Percentiles rank a stretch among this genome's conserved stretches.
These are phyloP conservation scores for Eutrigla gurnardus DNA, from an alignment of 2,797 vertebrate species.

Conservation along the genomic window DNA sequence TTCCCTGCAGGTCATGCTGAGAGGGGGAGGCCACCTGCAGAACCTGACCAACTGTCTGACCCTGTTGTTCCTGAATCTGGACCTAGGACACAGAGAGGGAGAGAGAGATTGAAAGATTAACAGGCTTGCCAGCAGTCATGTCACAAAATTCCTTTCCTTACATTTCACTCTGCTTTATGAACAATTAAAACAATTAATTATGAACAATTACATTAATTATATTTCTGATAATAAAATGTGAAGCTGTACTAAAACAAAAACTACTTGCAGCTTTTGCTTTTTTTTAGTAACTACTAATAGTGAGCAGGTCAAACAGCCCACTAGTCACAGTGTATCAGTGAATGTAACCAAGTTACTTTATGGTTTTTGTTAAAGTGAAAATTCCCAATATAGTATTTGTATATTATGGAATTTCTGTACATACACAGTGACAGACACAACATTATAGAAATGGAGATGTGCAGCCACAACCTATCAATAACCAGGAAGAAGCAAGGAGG, in stretches of 20 bases:
- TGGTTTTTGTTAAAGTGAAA: not conserved
- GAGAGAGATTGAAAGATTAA: conserved; percentile 6
- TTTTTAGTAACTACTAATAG: too few relatives aligned
- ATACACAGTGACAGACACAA: not conserved
- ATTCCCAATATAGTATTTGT: not conserved
- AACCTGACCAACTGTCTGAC: conserved; percentile 90
- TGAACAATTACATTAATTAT: not conserved
- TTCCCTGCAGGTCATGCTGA: conserved; percentile 91
- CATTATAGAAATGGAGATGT: not conserved
- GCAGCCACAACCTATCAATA: not conserved
- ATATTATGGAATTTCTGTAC: not conserved
- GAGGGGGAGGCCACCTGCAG: conserved; percentile 93
- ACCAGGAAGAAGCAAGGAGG: not conserved
- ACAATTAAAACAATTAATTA: not conserved
- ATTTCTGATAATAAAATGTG: not conserved
- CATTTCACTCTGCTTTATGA: not conserved
- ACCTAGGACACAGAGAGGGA: conserved; percentile 81
- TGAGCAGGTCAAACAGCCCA: not conserved
- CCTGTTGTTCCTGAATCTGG: conserved; percentile 92
- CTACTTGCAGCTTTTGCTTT: too few relatives aligned
- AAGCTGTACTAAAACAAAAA: not conserved
- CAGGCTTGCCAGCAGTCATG: not conserved
- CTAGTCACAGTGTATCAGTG: not conserved
- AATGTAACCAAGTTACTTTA: not conserved
- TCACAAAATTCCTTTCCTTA: not conserved